Conservation (phyloP, 2,797 vertebrate species). For the Ctenosaura bakeri region DNA sequence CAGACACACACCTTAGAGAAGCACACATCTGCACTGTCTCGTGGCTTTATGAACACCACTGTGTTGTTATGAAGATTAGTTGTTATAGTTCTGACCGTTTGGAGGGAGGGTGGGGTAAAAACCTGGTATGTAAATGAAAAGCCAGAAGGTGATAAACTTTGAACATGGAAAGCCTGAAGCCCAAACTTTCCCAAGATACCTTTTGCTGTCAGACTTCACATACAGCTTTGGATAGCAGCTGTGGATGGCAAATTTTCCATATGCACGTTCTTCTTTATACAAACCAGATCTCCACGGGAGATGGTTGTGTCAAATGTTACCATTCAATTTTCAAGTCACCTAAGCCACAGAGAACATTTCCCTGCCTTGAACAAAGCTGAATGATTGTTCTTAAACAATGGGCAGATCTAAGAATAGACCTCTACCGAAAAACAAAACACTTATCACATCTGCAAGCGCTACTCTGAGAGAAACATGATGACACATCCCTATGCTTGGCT, state of each 20-base stretch:
- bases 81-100: neutral
- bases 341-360: constrained; percentile 16
- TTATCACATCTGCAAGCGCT: constrained; percentile 23
- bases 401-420: constrained; percentile 52
- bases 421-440: constrained; percentile 51
- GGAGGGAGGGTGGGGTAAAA: neutral
- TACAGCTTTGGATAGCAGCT: neutral
- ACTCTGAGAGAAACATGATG: constrained; percentile 46
- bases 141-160: neutral
- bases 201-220: neutral
- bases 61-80: neutral
- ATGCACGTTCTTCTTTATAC: neutral
- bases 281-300: neutral
- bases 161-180: neutral
- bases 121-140: neutral
- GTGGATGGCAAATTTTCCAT: neutral
- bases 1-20: too few relatives aligned
- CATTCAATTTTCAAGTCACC: constrained; percentile 29
- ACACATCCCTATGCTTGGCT: constrained; percentile 39
- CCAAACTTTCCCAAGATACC: neutral
- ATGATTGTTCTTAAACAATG: constrained; percentile 34
- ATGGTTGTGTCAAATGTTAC: neutral
- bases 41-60: too few relatives aligned
- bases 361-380: constrained; percentile 11
- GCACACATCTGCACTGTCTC: too few relatives aligned